Percentiles rank a stretch among this genome's conserved stretches.
These are phyloP conservation scores for Morelia viridis DNA, from an alignment of 2,797 vertebrate genomes.

Conservation along the genomic window DNA sequence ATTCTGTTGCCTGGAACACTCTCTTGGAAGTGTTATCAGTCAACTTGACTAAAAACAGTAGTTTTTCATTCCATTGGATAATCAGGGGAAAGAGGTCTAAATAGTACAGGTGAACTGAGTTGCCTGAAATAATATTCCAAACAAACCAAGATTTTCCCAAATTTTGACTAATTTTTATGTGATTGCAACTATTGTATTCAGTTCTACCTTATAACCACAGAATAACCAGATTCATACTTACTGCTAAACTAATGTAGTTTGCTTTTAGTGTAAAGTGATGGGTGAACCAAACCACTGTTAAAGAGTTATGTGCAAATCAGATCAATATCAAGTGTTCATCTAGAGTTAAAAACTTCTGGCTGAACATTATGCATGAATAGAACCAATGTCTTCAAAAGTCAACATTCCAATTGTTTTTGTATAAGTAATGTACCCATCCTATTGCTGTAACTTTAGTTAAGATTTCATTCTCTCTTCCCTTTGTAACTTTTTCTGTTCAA, in stretches of 20 bases:
- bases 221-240: not conserved
- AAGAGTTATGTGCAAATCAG: not conserved
- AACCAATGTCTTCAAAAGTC: not conserved
- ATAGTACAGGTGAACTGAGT: not conserved
- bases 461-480: not conserved
- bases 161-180: not conserved
- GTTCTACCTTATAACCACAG: not conserved
- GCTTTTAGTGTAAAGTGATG: not conserved
- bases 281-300: not conserved
- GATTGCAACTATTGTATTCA: not conserved
- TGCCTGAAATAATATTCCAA: not conserved
- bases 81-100: not conserved
- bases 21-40: not conserved
- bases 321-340: not conserved
- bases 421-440: not conserved
- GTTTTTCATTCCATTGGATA: not conserved
- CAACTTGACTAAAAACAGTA: not conserved
- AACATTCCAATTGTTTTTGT: not conserved
- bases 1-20: not conserved
- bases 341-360: not conserved
- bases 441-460: not conserved
- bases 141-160: not conserved
- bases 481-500: not conserved
- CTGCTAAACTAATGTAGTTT: no score
- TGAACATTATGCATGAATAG: not conserved